phyloP scores from a whole-genome alignment of 2,888 invertebrate genomes.

The Conistra vaccinii region DNA sequence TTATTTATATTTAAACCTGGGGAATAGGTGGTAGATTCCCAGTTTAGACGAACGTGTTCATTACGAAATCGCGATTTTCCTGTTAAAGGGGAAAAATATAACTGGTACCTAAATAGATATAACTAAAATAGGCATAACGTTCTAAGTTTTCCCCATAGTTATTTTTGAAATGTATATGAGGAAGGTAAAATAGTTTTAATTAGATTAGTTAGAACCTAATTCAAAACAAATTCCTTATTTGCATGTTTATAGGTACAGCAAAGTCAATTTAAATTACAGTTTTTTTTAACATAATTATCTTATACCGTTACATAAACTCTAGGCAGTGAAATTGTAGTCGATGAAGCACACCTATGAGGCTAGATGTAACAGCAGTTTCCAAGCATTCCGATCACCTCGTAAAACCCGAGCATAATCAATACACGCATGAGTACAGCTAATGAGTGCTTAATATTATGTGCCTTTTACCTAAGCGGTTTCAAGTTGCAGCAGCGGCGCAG shows the following conservation, averaged over 20 bases:
- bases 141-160: not conserved
- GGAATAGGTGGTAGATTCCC: not conserved
- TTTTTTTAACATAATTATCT: not conserved
- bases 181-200: not conserved
- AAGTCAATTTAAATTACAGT: not conserved
- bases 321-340: not conserved
- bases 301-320: not conserved
- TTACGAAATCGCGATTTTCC: not conserved
- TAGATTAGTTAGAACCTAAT: no score
- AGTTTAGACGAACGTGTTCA: not conserved
- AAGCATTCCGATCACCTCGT: conserved; percentile 12
- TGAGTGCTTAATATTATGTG: conserved; percentile 46
- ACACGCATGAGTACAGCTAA: conserved; percentile 25
- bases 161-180: not conserved
- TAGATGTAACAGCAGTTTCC: conserved; percentile 5
- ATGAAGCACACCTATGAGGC: not conserved
- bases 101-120: not conserved
- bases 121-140: not conserved
- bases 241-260: not conserved
- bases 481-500: conserved; percentile 73
- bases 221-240: not conserved
- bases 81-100: not conserved
- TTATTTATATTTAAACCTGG: not conserved
- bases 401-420: conserved; percentile 27
- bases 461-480: conserved; percentile 64